A percentile compares a stretch with the other conserved stretches of the same genome.
phyloP scores from a whole-genome alignment of 2,888 invertebrate genomes.

The Ectemnius lituratus region DNA sequence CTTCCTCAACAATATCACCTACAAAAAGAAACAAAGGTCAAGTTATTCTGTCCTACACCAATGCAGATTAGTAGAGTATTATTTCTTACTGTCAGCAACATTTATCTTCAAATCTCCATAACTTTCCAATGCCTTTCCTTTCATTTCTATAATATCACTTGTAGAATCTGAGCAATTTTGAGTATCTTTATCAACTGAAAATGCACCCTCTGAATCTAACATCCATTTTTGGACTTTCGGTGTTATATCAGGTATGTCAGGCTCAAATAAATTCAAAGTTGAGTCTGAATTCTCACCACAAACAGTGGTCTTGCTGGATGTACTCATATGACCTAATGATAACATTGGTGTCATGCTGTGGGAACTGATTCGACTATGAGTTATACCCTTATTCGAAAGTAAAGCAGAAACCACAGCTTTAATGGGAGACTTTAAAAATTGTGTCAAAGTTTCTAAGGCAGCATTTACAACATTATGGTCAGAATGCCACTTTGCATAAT shows the following conservation, averaged over 20 bases:
- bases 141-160: constrained; percentile 60
- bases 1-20: constrained; percentile 66
- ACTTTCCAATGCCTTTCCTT: constrained; percentile 63
- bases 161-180: constrained; percentile 41
- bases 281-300: constrained; percentile 62
- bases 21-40: constrained; percentile 24
- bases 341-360: constrained; percentile 54
- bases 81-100: constrained; percentile 64
- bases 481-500: constrained; percentile 82
- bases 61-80: background rate
- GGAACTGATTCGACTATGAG: constrained; percentile 64
- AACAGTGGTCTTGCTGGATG: constrained; percentile 59
- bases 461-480: constrained; percentile 95
- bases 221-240: constrained; percentile 72
- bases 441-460: constrained; percentile 85
- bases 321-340: constrained; percentile 64
- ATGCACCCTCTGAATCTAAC: constrained; percentile 56
- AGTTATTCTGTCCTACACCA: background rate
- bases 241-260: constrained; percentile 66
- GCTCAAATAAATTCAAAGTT: constrained; percentile 64
- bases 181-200: constrained; percentile 45
- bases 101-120: constrained; percentile 67
- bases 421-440: constrained; percentile 79
- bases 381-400: constrained; percentile 77
- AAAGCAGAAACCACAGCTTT: constrained; percentile 76